Evolutionary conservation across 2,113 vertebrate species (phyloP).

Genomic region (Rhegmatorhina hoffmannsi): DNA sequence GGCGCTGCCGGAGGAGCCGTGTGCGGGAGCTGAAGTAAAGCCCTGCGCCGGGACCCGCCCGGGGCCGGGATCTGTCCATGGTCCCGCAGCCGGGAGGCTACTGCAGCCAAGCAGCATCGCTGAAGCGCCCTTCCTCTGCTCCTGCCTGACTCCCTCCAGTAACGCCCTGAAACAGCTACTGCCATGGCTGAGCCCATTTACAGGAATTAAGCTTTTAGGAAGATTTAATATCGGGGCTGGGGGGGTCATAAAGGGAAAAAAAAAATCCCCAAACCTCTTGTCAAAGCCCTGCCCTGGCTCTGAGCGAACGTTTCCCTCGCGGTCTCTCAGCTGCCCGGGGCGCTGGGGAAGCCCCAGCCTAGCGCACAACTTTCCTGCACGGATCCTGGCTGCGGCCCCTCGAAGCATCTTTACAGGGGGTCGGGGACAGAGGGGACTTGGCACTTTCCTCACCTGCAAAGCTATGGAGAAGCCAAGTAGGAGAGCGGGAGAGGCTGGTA

Average conservation of each 20-base stretch:
- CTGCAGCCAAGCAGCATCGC: background rate
- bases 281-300: background rate
- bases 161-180: background rate
- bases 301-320: background rate
- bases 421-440: background rate
- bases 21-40: background rate
- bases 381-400: background rate
- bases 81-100: background rate
- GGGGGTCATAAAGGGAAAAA: background rate
- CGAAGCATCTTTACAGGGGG: background rate
- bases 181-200: background rate
- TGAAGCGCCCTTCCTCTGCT: fast-evolving
- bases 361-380: background rate
- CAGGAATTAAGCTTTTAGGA: background rate
- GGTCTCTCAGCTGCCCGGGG: background rate
- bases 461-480: background rate
- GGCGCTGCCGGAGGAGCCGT: background rate
- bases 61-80: background rate
- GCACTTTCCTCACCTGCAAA: background rate
- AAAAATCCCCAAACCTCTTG: background rate
- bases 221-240: background rate
- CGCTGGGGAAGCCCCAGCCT: background rate
- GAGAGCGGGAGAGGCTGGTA: background rate
- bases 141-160: no score
- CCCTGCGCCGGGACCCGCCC: background rate